Percentiles rank a stretch among this genome's conserved stretches.
Evolutionary conservation across 2,888 invertebrate species (phyloP).

Genomic region (Buathra laborator): DNA sequence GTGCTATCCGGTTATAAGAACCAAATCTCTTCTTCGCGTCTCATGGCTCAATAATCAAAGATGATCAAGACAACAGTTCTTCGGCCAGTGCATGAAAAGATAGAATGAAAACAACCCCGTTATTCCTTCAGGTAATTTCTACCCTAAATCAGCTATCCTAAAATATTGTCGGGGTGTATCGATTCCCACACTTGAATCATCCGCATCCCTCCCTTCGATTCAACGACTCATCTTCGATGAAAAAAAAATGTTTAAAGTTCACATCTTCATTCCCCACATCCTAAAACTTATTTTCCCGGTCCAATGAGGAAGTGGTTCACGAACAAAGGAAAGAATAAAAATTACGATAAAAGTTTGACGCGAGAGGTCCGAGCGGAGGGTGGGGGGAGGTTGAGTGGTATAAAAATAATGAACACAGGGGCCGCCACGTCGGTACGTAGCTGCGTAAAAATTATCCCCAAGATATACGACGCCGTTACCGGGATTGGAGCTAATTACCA

Average conservation of each 20-base stretch:
- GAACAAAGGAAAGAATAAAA: slow-evolving; percentile 36
- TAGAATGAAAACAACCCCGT: slow-evolving; percentile 1
- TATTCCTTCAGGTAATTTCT: slow-evolving; percentile 11
- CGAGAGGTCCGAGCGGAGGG: slow-evolving; percentile 31
- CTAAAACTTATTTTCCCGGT: background rate
- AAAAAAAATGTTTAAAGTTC: background rate
- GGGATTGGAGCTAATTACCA: slow-evolving; percentile 83
- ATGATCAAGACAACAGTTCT: slow-evolving; percentile 17
- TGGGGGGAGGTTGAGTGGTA: slow-evolving; percentile 67
- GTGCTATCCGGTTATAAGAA: background rate
- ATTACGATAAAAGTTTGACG: background rate
- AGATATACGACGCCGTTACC: slow-evolving; percentile 83
- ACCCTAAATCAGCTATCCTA: background rate
- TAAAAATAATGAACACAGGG: slow-evolving; percentile 80
- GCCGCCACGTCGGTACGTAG: slow-evolving; percentile 75
- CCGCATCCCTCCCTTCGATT: background rate
- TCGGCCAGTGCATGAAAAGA: background rate
- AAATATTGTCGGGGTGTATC: background rate
- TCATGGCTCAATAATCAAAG: slow-evolving; percentile 21
- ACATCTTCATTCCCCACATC: slow-evolving; percentile 1
- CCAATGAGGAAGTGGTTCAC: background rate
- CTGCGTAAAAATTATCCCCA: slow-evolving; percentile 78
- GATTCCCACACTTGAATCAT: slow-evolving; percentile 14
- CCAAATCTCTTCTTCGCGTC: background rate
- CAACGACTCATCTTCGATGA: background rate